Conservation (phyloP, 64 coral and sea anemone genomes). For the Stichodactyla mertensii region DNA sequence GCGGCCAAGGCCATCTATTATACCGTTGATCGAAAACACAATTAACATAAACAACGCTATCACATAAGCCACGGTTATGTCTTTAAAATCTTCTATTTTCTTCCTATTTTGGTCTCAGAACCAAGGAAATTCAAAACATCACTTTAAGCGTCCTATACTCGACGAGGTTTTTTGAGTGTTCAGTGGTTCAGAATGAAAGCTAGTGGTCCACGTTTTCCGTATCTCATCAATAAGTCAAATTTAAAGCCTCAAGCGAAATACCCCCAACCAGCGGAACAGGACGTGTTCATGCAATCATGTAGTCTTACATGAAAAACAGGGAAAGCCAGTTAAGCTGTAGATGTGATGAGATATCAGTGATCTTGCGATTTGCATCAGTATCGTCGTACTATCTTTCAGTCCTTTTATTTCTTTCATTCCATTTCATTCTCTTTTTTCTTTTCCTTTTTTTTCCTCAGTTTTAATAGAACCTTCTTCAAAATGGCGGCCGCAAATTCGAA, state of each 20-base stretch:
- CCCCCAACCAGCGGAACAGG: not conserved
- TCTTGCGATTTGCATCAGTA: too few relatives aligned
- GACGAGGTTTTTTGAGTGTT: not conserved
- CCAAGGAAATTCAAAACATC: not conserved
- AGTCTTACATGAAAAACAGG: not conserved
- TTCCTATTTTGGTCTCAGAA: not conserved
- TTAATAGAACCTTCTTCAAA: too few relatives aligned
- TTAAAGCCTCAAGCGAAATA: not conserved
- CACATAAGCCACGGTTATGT: slow-evolving; percentile 1
- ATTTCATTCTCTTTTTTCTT: too few relatives aligned
- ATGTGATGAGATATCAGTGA: too few relatives aligned
- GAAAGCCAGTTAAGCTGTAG: not conserved
- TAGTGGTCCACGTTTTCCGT: not conserved
- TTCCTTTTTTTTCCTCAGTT: too few relatives aligned
- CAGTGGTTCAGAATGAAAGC: not conserved
- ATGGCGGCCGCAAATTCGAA: too few relatives aligned
- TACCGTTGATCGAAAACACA: not conserved
- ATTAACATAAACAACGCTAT: not conserved
- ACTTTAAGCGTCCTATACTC: not conserved
- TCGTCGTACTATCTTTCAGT: too few relatives aligned
- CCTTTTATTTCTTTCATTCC: too few relatives aligned
- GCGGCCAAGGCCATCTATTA: not conserved
- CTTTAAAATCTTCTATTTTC: not conserved
- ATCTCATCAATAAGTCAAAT: not conserved
- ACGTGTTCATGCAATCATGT: not conserved